A percentile compares a stretch with the other conserved stretches of the same genome.
Conservation (phyloP, 2,113 vertebrate species). For the Gobio gobio region DNA sequence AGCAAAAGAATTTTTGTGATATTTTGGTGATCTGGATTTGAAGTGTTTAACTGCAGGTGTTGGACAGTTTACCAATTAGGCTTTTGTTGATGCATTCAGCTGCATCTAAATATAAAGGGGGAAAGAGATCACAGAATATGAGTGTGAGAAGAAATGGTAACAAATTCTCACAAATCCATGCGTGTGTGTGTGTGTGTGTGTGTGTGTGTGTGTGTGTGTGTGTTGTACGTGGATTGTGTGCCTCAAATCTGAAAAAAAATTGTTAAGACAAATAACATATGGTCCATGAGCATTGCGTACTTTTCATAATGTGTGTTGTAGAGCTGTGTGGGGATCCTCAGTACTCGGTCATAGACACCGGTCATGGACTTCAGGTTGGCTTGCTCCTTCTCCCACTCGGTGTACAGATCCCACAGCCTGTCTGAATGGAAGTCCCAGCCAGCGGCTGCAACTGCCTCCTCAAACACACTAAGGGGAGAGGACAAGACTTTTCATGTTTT, state of each 20-base stretch:
- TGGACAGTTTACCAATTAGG: constrained; percentile 62
- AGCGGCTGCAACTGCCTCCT: constrained; percentile 74
- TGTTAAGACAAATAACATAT: neutral
- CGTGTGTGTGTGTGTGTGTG: constrained; percentile 26
- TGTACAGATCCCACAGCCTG: constrained; percentile 84
- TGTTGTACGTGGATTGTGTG: constrained; percentile 25
- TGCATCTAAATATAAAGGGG: constrained; percentile 60
- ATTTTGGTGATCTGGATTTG: constrained; percentile 59
- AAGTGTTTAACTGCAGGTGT: constrained; percentile 58
- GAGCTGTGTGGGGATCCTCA: constrained; percentile 82
- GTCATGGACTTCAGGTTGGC: constrained; percentile 74
- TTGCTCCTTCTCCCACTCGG: constrained; percentile 84
- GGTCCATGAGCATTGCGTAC: constrained; percentile 62
- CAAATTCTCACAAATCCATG: constrained; percentile 57
- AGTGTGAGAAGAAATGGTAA: constrained; percentile 57
- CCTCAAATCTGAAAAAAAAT: constrained; percentile 46
- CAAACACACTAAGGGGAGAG: constrained; percentile 74
- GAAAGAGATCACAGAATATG: constrained; percentile 58
- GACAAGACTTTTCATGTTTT: neutral
- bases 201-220: constrained; percentile 1
- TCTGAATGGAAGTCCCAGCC: constrained; percentile 87
- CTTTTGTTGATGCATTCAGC: constrained; percentile 62
- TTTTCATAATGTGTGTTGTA: constrained; percentile 85
- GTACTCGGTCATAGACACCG: constrained; percentile 75
- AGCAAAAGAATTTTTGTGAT: constrained; percentile 52